Evolutionary conservation across 2,888 invertebrate genomes (phyloP).

Genomic region (Pollenia amentaria): DNA sequence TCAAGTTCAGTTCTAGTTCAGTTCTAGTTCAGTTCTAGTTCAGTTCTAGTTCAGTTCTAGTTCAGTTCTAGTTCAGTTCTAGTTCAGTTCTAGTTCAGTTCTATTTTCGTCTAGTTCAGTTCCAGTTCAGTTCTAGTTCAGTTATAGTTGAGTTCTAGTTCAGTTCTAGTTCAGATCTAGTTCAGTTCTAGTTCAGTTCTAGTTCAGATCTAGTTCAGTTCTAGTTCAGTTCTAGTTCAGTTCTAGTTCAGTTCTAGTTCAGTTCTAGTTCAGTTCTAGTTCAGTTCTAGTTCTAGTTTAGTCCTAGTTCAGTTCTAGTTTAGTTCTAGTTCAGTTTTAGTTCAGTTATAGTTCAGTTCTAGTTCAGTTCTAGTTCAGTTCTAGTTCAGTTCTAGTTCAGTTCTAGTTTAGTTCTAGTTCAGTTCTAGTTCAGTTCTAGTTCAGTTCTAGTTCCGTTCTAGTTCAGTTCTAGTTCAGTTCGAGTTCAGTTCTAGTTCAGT

Average conservation of each 20-base stretch:
- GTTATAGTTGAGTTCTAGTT: neutral
- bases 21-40: neutral
- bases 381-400: neutral
- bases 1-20: too few species aligned
- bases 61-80: constrained; percentile 3
- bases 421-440: neutral
- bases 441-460: neutral
- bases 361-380: constrained; percentile 15
- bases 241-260: constrained; percentile 1
- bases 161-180: neutral
- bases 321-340: neutral
- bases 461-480: too few species aligned
- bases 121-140: constrained; percentile 1
- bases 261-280: neutral
- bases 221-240: constrained; percentile 1
- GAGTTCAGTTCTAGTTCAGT: too few species aligned
- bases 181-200: constrained; percentile 5
- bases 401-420: neutral
- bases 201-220: neutral
- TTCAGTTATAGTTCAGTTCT: constrained; percentile 3
- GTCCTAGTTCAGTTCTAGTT: constrained; percentile 4
- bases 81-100: constrained; percentile 10
- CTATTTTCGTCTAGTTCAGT: neutral
- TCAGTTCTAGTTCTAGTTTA: constrained; percentile 1
- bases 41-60: neutral